Evolutionary conservation across 2,113 vertebrate genomes (phyloP), one percentile per base, ranked within the genome.

Genomic region (Pontoporia blainvillei): DNA sequence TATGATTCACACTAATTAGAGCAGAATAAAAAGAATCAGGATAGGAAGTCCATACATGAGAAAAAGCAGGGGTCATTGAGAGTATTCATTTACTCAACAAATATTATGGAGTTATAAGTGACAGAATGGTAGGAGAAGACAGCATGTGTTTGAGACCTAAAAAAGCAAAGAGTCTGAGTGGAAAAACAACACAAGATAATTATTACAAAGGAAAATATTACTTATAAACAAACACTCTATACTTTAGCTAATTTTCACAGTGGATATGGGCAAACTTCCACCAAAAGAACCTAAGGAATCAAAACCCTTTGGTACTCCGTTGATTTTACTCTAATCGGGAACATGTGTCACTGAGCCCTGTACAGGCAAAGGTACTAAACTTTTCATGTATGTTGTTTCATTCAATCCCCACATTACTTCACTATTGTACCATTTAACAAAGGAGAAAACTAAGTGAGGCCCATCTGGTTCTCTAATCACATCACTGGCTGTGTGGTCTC

Each of bases 201-300:
- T 34, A 81, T 8, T 12, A 29, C 44, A 72, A 89, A 88, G 31
- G 29, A 93, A 86, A 79, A 86, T 18, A 83, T 82, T 83, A 85
- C 10, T 66, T 82, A 76, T 34, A 76, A 17, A 46, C 52, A 93
- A 59, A 84, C 25, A 90, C 15, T 31, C 12, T 46, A 78, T 1
- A 94, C 8, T 39, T 61, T 5, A 81, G n/a, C 78, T 92, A 75
- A 87, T 90, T 96, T 96, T 91, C 73, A 91, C 20, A 64, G 1
- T 49, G 52, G 36, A 75, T 64, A 87, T 31, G 17, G 17, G 64
- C 90, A 95, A 83, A 64, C 5, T 69, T 71, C 31, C 9, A 71
- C 8, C 31, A 86, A 93, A 94, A 36, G 11, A 91, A 67, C 41
- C 64, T 62, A 59, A 62, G 39, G 41, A 76, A 85, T 71, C 79